phyloP scores from a whole-genome alignment of 2,888 invertebrate genomes.

The Chamaedrilus cognettii region DNA sequence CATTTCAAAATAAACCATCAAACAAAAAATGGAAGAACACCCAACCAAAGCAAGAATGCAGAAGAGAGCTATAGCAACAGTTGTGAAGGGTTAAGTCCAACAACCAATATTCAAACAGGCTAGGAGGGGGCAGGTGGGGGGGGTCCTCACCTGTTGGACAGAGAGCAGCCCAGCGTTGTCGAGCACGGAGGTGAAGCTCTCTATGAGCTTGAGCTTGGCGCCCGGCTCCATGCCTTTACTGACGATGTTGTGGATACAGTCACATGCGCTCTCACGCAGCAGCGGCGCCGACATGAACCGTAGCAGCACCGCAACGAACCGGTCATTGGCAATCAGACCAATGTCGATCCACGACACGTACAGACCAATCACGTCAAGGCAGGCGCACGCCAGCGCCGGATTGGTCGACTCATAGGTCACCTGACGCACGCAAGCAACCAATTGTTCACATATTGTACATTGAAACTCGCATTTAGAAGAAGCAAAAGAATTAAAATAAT shows the following conservation, averaged over 20 bases:
- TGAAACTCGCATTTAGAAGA: too few relatives aligned
- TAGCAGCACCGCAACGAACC: conserved; percentile 63
- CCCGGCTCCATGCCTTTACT: conserved; percentile 66
- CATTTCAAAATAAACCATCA: too few relatives aligned
- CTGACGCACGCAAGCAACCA: conserved; percentile 42
- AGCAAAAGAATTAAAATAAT: background rate
- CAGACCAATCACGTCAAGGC: conserved; percentile 63
- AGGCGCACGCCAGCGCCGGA: conserved; percentile 58
- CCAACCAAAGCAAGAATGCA: too few relatives aligned
- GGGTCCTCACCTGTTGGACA: conserved; percentile 9
- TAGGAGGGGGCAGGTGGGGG: too few relatives aligned
- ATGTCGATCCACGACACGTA: conserved; percentile 68
- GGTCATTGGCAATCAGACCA: conserved; percentile 64
- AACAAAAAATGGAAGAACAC: too few relatives aligned
- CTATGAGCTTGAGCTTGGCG: conserved; percentile 63
- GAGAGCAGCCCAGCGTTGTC: conserved; percentile 52
- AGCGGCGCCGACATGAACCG: conserved; percentile 54
- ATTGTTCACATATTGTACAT: too few relatives aligned
- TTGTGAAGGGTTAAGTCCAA: too few relatives aligned
- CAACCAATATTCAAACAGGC: too few relatives aligned
- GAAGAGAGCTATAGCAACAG: too few relatives aligned
- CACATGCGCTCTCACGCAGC: conserved; percentile 62
- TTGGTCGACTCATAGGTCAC: conserved; percentile 58
- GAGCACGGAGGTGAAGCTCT: conserved; percentile 61
- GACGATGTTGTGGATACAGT: conserved; percentile 64